Conservation (phyloP, 2,888 invertebrate species). For the Oscheius onirici region DNA sequence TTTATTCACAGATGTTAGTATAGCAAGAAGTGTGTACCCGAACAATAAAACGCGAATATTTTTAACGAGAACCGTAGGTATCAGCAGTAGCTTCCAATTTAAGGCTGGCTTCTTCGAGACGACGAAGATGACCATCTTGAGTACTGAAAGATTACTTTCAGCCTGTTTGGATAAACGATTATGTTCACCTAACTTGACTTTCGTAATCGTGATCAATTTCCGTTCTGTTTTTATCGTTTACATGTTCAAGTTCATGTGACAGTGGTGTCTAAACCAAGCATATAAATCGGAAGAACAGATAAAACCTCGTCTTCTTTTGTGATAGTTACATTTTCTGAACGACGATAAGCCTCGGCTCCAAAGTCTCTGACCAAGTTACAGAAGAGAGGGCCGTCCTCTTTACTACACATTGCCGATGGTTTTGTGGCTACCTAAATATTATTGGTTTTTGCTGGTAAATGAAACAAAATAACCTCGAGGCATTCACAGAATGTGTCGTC, state of each 20-base stretch:
- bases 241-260: not conserved
- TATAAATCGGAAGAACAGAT: not conserved
- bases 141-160: not conserved
- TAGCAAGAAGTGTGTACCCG: too few relatives aligned
- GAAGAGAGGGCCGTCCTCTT: conserved; percentile 47
- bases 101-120: too few relatives aligned
- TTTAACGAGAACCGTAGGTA: too few relatives aligned
- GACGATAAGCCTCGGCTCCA: conserved; percentile 44
- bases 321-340: conserved; percentile 32
- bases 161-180: not conserved
- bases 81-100: too few relatives aligned
- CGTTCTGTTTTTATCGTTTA: not conserved
- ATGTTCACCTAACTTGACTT: not conserved
- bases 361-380: conserved; percentile 47
- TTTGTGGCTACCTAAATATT: conserved; percentile 35
- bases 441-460: conserved; percentile 1
- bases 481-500: conserved; percentile 58
- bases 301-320: not conserved
- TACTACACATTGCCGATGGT: conserved; percentile 43
- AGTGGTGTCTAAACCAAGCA: not conserved
- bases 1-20: too few relatives aligned
- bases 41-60: too few relatives aligned
- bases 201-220: not conserved
- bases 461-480: conserved; percentile 37
- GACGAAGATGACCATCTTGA: too few relatives aligned